Base-by-base conservation (phyloP, 2,888 invertebrate species). In the Cartodere bifasciata region DNA sequence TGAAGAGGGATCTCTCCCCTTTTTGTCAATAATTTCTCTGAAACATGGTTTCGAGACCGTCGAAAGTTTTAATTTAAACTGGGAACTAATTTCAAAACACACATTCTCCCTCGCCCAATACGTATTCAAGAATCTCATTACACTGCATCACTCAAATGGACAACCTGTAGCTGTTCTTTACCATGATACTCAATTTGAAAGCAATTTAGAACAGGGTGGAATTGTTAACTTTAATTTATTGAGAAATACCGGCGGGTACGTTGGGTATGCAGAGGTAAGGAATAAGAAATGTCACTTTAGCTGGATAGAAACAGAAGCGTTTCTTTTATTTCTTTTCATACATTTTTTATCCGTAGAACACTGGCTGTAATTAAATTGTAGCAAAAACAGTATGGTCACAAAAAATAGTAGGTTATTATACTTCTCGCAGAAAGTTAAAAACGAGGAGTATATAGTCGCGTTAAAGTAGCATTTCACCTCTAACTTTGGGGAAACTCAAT, bases 1-100 rank as follows among this genome's bases (percentile, higher is more conserved):
- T 62, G 95, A 97, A 67, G 94, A 95, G 65, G 97, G 97, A 3
- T 92, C 95, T 0, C 47, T 87, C 10, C 68, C 91, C 10, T 97
- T 85, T 58, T 63, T 94, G 24, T 80, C 85, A 13, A 86, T 97
- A 38, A 60, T 83, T 27, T 70, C 84, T 2, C 54, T 97, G 4
- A 70, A 75, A 40, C 78, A 87, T 60, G 91, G 92, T 29, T 83
- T 94, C 53, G 76, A 83, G 33, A 68, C 75, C 4, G 51, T 91
- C 32, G 62, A 76, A 32, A 64, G 66, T 37, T 53, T 83, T 10
- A 67, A 77, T 47, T 73, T 82, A 28, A 50, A 65, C 2, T 75
- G 80, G 64, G 61, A 72, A 17, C 62, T 69, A 12, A 73, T 86
- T 41, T 75, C 81, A 0, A 53, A 57, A 28, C 85, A 91, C 49